Percentiles rank a stretch among this genome's conserved stretches.
Conservation (phyloP, 2,113 vertebrate genomes). For the Manacus vitellinus region DNA sequence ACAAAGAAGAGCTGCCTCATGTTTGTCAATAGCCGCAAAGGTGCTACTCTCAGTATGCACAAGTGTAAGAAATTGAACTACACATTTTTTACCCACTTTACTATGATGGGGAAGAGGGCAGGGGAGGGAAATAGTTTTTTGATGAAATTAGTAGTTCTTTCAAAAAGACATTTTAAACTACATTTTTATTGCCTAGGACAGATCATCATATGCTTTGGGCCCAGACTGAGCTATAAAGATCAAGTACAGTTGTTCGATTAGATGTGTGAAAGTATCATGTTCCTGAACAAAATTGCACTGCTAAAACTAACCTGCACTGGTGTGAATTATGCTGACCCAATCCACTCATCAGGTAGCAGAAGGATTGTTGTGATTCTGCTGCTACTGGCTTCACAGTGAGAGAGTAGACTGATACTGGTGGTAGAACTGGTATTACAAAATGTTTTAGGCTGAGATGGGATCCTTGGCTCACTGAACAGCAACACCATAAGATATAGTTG, state of each 20-base stretch:
- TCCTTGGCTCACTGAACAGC: not conserved
- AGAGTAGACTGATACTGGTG: not conserved
- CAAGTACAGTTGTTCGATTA: not conserved
- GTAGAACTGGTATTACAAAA: not conserved
- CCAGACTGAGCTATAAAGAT: not conserved
- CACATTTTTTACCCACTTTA: not conserved
- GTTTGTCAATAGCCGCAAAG: not conserved
- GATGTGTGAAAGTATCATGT: not conserved
- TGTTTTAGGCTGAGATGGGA: not conserved
- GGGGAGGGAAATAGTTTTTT: fast-evolving
- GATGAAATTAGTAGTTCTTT: not conserved
- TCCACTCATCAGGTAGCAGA: not conserved
- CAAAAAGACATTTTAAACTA: not conserved
- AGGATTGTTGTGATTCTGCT: not conserved
- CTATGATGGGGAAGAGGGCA: not conserved
- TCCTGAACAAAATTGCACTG: not conserved
- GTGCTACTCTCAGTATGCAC: not conserved
- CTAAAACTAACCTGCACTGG: not conserved
- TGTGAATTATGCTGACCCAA: not conserved
- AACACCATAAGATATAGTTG: not conserved
- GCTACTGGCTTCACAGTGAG: not conserved
- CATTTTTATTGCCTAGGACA: not conserved
- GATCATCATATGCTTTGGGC: not conserved
- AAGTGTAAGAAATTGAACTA: not conserved
- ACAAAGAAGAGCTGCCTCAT: not conserved